Conservation (phyloP, 2,888 invertebrate species). For the Alitta virens region DNA sequence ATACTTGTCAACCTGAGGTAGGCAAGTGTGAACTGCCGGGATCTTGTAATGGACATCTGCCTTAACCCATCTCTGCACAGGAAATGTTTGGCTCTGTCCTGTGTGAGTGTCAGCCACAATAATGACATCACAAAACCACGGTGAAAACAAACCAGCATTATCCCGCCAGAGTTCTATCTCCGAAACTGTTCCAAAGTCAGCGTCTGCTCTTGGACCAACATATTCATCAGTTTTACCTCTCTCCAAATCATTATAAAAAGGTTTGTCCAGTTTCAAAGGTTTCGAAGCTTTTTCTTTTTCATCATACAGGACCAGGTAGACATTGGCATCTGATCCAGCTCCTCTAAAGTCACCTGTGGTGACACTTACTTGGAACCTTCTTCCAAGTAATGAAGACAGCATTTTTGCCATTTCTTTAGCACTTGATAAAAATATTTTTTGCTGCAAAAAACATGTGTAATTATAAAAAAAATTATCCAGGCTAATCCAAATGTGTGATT, state of each 20-base stretch:
- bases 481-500: too few relatives aligned
- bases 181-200: constrained; percentile 31
- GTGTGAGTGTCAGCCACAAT: constrained; percentile 38
- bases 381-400: too few relatives aligned
- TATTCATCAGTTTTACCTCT: constrained; percentile 51
- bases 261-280: constrained; percentile 48
- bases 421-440: too few relatives aligned
- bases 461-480: too few relatives aligned
- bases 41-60: constrained; percentile 50
- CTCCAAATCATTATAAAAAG: constrained; percentile 51
- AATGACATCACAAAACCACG: constrained; percentile 55
- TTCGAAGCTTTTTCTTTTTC: constrained; percentile 42
- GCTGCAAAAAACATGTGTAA: too few relatives aligned
- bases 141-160: constrained; percentile 26
- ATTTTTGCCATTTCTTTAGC: too few relatives aligned
- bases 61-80: constrained; percentile 58
- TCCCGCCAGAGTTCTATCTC: constrained; percentile 56
- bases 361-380: constrained; percentile 43
- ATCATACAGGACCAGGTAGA: constrained; percentile 54
- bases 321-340: constrained; percentile 57
- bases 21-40: constrained; percentile 50
- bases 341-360: constrained; percentile 57
- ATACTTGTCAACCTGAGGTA: constrained; percentile 56
- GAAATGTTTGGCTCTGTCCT: constrained; percentile 45
- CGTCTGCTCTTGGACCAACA: constrained; percentile 27